Percentiles rank a stretch among this genome's conserved stretches.
These are phyloP conservation scores for Trichopoda pennipes DNA, from an alignment of 2,888 invertebrate species.

Conservation along the genomic window DNA sequence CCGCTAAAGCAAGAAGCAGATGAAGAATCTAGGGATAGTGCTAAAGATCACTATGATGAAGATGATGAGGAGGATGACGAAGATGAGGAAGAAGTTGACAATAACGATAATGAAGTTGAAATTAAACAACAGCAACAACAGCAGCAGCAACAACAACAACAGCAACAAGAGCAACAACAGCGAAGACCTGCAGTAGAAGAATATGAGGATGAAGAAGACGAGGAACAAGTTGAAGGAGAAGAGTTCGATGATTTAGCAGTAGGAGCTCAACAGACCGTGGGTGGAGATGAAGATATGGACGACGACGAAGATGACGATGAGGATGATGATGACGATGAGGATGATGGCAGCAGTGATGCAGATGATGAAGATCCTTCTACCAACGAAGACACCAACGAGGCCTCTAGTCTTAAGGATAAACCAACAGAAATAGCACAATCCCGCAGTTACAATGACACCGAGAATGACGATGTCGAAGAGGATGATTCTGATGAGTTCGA, in stretches of 20 bases:
- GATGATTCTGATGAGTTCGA: conserved; percentile 66
- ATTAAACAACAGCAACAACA: conserved; percentile 50
- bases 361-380: conserved; percentile 64
- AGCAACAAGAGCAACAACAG: conserved; percentile 56
- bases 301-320: conserved; percentile 69
- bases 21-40: conserved; percentile 65
- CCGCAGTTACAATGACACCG: conserved; percentile 64
- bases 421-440: conserved; percentile 35
- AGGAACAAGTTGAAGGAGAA: conserved; percentile 68
- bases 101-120: conserved; percentile 16
- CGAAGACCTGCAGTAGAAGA: conserved; percentile 55
- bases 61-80: conserved; percentile 63
- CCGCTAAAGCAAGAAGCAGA: conserved; percentile 34
- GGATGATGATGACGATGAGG: conserved; percentile 68
- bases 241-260: conserved; percentile 72
- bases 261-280: conserved; percentile 69
- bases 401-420: conserved; percentile 35
- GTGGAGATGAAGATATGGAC: conserved; percentile 69
- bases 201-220: conserved; percentile 64
- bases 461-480: conserved; percentile 67
- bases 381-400: conserved; percentile 61
- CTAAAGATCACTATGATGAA: conserved; percentile 65
- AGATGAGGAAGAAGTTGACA: conserved; percentile 54
- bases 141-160: conserved; percentile 61
- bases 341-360: conserved; percentile 69